Evolutionary conservation across 2,113 vertebrate genomes (phyloP).

Genomic region (Pogonocichla stellata): DNA sequence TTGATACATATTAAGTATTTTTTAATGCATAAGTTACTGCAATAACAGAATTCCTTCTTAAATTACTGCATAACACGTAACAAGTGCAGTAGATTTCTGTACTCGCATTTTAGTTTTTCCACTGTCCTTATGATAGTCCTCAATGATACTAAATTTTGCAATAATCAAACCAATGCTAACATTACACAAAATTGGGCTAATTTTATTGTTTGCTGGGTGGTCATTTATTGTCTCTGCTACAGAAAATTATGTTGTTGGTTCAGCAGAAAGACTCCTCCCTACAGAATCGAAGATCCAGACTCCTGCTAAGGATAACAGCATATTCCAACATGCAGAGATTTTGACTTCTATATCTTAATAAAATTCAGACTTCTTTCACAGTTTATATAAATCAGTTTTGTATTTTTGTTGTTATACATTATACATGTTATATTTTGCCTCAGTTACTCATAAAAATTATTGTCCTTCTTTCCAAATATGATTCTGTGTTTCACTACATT

Average conservation of each 20-base stretch:
- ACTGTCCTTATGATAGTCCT: not conserved
- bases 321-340: not conserved
- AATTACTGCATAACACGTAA: not conserved
- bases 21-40: not conserved
- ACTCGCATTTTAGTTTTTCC: not conserved
- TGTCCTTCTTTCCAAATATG: not conserved
- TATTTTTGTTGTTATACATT: not conserved
- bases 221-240: not conserved
- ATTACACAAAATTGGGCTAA: not conserved
- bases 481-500: not conserved
- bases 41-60: not conserved
- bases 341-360: not conserved
- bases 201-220: not conserved
- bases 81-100: not conserved
- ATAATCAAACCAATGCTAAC: not conserved
- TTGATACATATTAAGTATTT: not conserved
- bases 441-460: not conserved
- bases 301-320: not conserved
- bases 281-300: not conserved
- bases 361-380: not conserved
- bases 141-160: not conserved
- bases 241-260: not conserved
- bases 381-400: not conserved
- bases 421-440: not conserved
- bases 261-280: not conserved